Conservation (phyloP, 2,113 vertebrate species). For the Aepyceros melampus region DNA sequence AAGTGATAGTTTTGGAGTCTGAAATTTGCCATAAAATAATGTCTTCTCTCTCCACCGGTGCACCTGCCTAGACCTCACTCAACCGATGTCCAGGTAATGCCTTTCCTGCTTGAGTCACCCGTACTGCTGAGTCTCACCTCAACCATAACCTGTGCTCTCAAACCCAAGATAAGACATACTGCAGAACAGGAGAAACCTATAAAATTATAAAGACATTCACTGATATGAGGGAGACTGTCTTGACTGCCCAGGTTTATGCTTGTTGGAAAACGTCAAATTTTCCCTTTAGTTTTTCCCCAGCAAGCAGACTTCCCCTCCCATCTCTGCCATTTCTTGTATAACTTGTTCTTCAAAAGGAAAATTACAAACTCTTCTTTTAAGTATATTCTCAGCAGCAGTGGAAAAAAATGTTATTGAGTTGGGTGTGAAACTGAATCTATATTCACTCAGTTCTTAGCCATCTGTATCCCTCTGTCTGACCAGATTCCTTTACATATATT, state of each 20-base stretch:
- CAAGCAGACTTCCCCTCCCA: neutral
- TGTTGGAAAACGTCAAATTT: rapidly evolving
- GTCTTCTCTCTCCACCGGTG: neutral
- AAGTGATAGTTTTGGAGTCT: neutral
- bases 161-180: rapidly evolving
- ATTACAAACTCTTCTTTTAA: neutral
- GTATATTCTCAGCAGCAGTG: neutral
- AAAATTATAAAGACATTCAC: rapidly evolving
- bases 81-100: neutral
- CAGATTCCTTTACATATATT: neutral
- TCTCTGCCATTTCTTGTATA: neutral
- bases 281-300: neutral
- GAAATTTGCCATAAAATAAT: neutral
- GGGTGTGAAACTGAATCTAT: rapidly evolving
- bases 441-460: rapidly evolving
- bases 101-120: neutral
- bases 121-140: neutral
- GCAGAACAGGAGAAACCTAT: rapidly evolving
- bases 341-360: neutral
- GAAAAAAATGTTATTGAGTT: rapidly evolving
- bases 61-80: neutral
- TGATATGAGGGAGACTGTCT: rapidly evolving
- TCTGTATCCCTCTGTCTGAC: neutral
- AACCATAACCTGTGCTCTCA: neutral
- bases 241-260: neutral